Evolutionary conservation across 2,888 invertebrate species (phyloP).

Genomic region (Caenorhabditis sp.): DNA sequence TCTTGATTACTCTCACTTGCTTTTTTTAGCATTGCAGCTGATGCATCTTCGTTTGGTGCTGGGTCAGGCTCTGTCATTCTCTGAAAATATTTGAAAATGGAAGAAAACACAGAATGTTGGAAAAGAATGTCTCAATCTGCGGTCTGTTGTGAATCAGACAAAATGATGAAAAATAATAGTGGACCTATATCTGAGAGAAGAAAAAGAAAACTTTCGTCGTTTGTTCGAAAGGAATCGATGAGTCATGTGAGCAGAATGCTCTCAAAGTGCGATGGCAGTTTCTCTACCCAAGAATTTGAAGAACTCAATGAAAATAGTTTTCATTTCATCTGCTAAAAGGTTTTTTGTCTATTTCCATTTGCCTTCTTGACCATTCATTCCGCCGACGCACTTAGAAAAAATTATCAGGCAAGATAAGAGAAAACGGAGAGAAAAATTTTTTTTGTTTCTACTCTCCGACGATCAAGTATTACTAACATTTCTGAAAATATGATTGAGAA

Average conservation of each 20-base stretch:
- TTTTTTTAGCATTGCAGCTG: neutral
- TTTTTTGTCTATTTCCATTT: neutral
- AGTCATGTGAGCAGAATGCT: constrained; percentile 7
- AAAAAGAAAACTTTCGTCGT: neutral
- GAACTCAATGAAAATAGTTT: neutral
- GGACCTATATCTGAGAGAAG: neutral
- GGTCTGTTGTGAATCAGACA: constrained; percentile 7
- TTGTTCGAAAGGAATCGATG: neutral
- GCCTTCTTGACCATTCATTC: neutral
- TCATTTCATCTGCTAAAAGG: neutral
- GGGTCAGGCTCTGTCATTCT: constrained; percentile 44
- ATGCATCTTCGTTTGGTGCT: constrained; percentile 27
- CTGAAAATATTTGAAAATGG: constrained; percentile 20
- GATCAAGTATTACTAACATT: neutral
- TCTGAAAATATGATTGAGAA: no score
- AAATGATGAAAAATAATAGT: constrained; percentile 16
- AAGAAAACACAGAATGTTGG: neutral
- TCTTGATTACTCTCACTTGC: neutral
- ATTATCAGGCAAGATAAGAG: constrained; percentile 2
- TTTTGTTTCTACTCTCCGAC: no score
- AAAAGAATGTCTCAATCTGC: neutral
- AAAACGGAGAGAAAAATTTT: neutral
- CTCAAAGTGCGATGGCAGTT: neutral
- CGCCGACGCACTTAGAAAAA: neutral
- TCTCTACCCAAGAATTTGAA: neutral